Evolutionary conservation across 2,113 vertebrate genomes (phyloP).

Genomic region (Mystacornis crossleyi): DNA sequence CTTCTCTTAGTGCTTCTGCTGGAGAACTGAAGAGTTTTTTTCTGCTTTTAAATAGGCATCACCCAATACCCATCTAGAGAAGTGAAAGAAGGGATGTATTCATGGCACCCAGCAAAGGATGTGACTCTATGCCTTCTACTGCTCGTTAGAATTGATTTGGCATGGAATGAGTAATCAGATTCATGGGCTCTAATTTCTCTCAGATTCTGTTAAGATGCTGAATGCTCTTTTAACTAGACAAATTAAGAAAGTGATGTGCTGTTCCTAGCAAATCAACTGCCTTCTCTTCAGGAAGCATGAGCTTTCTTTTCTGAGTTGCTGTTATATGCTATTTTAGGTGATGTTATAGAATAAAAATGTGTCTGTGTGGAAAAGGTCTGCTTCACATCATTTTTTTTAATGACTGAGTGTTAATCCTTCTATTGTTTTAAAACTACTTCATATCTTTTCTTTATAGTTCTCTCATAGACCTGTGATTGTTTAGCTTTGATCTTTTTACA

Average conservation of each 20-base stretch:
- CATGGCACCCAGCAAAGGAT: neutral
- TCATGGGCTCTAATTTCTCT: neutral
- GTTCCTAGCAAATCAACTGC: neutral
- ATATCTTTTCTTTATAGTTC: neutral
- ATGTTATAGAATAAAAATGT: neutral
- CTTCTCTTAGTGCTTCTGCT: neutral
- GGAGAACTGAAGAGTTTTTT: neutral
- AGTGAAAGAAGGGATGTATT: neutral
- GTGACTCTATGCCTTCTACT: neutral
- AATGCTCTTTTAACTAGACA: slow-evolving; percentile 5
- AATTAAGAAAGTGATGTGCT: neutral
- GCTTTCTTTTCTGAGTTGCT: neutral
- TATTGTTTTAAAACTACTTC: neutral
- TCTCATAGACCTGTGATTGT: neutral
- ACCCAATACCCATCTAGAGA: neutral
- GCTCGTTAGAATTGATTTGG: neutral
- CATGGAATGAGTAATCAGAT: neutral
- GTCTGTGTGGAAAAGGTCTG: neutral
- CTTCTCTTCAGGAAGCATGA: neutral
- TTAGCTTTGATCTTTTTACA: slow-evolving; percentile 50
- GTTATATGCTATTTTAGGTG: neutral
- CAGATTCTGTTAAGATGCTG: neutral
- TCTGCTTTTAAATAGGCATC: neutral
- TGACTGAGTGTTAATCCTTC: neutral
- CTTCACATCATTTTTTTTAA: neutral